phyloP scores from a whole-genome alignment of 2,888 invertebrate genomes.

The Heteromurus nitidus region DNA sequence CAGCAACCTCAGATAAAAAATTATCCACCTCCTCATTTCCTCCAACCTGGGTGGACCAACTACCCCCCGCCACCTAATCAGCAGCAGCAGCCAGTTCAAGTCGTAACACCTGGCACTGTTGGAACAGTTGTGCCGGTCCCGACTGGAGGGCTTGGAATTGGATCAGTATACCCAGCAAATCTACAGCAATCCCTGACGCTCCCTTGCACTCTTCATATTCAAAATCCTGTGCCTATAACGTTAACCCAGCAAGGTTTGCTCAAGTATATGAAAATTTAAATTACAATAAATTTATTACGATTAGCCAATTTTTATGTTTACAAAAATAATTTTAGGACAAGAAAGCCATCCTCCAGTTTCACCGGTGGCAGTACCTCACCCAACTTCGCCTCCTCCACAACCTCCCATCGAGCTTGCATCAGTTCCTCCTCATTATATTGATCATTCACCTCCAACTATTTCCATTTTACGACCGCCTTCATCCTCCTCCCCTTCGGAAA shows the following conservation, averaged over 20 bases:
- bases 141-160: not conserved
- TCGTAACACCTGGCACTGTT: not conserved
- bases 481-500: not conserved
- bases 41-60: too few relatives aligned
- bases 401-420: too few relatives aligned
- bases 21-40: too few relatives aligned
- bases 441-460: conserved; percentile 20
- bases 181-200: too few relatives aligned
- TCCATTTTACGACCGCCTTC: conserved; percentile 20
- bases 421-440: conserved; percentile 23
- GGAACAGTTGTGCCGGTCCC: not conserved
- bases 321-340: too few relatives aligned
- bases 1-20: too few relatives aligned
- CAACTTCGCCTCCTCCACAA: too few relatives aligned
- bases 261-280: not conserved
- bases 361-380: too few relatives aligned
- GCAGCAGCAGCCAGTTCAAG: not conserved
- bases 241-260: conserved; percentile 13
- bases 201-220: conserved; percentile 13
- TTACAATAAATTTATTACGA: too few relatives aligned
- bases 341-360: too few relatives aligned
- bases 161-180: not conserved
- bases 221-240: not conserved
- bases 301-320: too few relatives aligned
- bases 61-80: not conserved